Percentiles rank a stretch among this genome's conserved stretches.
Conservation (phyloP, 2,888 invertebrate species). For the Serrognathus titanus region DNA sequence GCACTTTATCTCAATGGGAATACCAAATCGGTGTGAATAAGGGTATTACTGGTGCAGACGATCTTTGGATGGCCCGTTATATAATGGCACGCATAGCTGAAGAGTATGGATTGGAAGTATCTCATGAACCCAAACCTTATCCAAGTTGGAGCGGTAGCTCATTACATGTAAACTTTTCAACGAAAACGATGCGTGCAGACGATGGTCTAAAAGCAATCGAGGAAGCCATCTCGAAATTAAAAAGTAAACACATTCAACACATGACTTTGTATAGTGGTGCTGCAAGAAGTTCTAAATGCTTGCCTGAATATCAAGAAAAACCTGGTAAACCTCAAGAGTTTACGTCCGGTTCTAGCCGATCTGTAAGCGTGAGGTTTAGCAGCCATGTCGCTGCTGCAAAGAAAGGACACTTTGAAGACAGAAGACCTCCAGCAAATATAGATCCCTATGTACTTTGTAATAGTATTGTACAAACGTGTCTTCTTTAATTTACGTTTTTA, state of each 20-base stretch:
- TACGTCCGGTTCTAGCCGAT: constrained; percentile 56
- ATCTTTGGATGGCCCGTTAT: constrained; percentile 60
- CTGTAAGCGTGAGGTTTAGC: constrained; percentile 71
- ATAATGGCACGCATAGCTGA: constrained; percentile 59
- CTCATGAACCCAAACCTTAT: constrained; percentile 56
- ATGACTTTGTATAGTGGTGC: constrained; percentile 76
- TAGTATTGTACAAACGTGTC: constrained; percentile 59
- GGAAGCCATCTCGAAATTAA: constrained; percentile 70
- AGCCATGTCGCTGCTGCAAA: constrained; percentile 66
- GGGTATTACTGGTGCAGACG: constrained; percentile 59
- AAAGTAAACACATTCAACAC: constrained; percentile 68
- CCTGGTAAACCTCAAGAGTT: constrained; percentile 53
- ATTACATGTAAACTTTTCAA: constrained; percentile 89
- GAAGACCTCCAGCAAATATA: constrained; percentile 70
- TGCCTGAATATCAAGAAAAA: constrained; percentile 72
- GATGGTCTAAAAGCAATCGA: constrained; percentile 60
- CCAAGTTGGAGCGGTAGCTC: constrained; percentile 61
- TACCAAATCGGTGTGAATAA: constrained; percentile 62
- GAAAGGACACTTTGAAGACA: constrained; percentile 75
- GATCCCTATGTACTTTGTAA: constrained; percentile 69
- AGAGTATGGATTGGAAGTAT: constrained; percentile 57
- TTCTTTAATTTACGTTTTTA: constrained; percentile 36
- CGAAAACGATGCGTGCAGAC: constrained; percentile 75
- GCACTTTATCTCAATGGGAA: constrained; percentile 71
- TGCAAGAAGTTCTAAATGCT: constrained; percentile 73